Conservation (phyloP, 2,113 vertebrate genomes). For the Pholis gunnellus region DNA sequence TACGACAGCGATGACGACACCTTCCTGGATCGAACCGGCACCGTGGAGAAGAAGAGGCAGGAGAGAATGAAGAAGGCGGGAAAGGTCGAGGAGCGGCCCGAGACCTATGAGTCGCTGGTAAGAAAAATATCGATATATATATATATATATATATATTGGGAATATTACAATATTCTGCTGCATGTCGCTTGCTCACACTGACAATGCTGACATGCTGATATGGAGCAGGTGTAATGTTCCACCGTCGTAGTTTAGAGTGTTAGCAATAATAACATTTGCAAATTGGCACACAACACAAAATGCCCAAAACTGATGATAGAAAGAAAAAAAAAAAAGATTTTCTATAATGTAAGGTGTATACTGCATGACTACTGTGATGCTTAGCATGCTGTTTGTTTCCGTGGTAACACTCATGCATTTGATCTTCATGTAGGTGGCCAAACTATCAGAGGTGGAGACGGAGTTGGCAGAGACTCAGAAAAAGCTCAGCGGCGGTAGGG, state of each 20-base stretch:
- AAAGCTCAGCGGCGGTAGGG: conserved; percentile 86
- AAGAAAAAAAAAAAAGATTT: no score
- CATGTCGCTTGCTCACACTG: background rate
- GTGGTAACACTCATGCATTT: background rate
- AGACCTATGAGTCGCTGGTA: conserved; percentile 95
- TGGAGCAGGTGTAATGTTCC: background rate
- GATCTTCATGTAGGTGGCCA: conserved; percentile 83
- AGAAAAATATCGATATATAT: no score
- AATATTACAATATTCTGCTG: background rate
- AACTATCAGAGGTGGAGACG: conserved; percentile 90
- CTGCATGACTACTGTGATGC: background rate
- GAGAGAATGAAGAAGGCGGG: conserved; percentile 97
- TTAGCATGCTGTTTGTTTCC: background rate
- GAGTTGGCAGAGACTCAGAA: conserved; percentile 90
- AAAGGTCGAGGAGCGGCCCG: conserved; percentile 92
- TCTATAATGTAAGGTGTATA: background rate
- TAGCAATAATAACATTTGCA: background rate
- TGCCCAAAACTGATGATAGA: background rate
- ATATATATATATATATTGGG: no score
- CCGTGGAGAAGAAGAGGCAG: conserved; percentile 93
- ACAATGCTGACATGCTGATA: background rate
- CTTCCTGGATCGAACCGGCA: conserved; percentile 95
- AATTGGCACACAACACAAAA: background rate
- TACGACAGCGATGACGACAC: conserved; percentile 98
- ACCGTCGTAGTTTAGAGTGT: background rate